Base-by-base conservation (phyloP, 2,113 vertebrate genomes). In the Lepus europaeus region DNA sequence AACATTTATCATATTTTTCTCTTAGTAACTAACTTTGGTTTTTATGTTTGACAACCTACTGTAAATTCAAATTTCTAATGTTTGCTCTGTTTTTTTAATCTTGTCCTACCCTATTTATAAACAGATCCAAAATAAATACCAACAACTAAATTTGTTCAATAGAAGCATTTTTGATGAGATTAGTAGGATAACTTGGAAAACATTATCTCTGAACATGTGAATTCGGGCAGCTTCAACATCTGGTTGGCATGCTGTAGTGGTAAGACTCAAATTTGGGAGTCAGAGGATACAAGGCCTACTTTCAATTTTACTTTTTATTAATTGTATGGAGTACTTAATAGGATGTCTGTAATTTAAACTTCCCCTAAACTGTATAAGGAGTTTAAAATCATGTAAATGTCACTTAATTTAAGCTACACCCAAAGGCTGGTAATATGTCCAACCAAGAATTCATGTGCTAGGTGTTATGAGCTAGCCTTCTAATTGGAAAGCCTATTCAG, bases 41-140 rank as follows among this genome's bases (percentile, higher is more conserved):
- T 90, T 95, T 73, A 53, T 10, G 39, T 70, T 69, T 73, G 39
- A 86, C 22, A 6, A 53, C 31, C 4, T 89, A 66, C 68, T 84
- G 39, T 22, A 61, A 89, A 69, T 59, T 31, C 61, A 79, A 49
- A 68, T 14, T 80, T 88, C 83, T 27, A 77, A 63, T 61, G 88
- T 66, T 19, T 73, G 63, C 25, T 87, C 49, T 96, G 5, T 66
- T 45, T 63, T 64, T 88, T 56, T 69, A 93, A 89, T 72, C 6
- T 16, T 63, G 12, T 14, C 25, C 53, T 73, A 33, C 3, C 29
- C 23, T n/a, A 66, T 95, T 80, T 91, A 66, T 9, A 76, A 61
- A 59, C 27, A 89, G 3, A 39, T 86, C 49, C 74, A 94, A 87
- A 70, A 92, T 72, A 91, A 95, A 89, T 19, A 68, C 70, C 84